Evolutionary conservation across 2,888 invertebrate species (phyloP), one percentile per base, ranked within the genome.

Genomic region (Acheta domesticus): DNA sequence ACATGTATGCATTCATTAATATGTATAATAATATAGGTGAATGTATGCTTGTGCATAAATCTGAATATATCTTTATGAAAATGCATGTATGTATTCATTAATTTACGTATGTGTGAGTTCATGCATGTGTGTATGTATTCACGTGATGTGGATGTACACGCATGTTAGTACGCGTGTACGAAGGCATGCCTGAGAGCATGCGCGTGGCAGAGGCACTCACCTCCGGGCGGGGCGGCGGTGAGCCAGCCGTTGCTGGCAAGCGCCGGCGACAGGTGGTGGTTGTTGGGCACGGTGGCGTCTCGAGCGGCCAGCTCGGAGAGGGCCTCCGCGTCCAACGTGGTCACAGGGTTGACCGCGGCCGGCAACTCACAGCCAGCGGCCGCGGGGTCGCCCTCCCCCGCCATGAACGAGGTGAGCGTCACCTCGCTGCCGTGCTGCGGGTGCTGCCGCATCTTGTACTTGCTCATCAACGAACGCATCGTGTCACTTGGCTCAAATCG

Each of bases 331-430:
- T 76, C 80, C 78, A 49, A 78, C 75, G 78, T 49, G 78, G 81
- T 80, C 75, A 73, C 76, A 16, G 77, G 73, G 19, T 77, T 77
- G 79, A 74, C 75, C 79, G 73, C 49, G 74, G 49, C n/a, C 16
- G 16, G 14, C 48, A 36, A 20, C 19, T 81, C 80, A 8, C 36
- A 36, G 36, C 36, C 11, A 8, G 36, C 36, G 36, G 36, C 11
- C 36, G 36, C 36, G 36, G 36, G 36, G 36, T 36, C 36, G 36
- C 73, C 78, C 23, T 73, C 84, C 12, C 84, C 85, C 49, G 83
- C 82, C 83, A 85, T 83, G 78, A 84, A 86, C 20, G 85, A 84
- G 2, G 85, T 85, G 80, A 86, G 80, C 3, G 84, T 85, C 74
- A 86, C 84, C 80, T 85, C 85, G 79, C 84, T 85, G 49, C 83